These are phyloP conservation scores for Lasioglossum oenotherae DNA, from an alignment of 2,888 invertebrate genomes.

Conservation along the genomic window DNA sequence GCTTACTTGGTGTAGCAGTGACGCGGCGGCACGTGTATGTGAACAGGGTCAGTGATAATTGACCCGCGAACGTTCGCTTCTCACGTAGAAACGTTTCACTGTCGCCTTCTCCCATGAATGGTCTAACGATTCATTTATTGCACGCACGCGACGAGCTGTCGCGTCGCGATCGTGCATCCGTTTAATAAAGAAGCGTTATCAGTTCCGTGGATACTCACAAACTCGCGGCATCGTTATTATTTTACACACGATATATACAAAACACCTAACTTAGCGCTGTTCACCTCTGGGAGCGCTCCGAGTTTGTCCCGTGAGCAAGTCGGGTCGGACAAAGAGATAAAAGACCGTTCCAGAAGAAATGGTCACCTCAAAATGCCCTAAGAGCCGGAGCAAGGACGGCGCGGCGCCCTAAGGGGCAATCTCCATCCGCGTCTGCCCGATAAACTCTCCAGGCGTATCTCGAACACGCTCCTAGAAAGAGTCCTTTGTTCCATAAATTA, in stretches of 20 bases:
- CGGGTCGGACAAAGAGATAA: not conserved
- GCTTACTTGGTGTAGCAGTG: not conserved
- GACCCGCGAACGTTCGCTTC: conserved; percentile 55
- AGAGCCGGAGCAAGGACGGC: not conserved
- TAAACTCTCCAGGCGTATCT: not conserved
- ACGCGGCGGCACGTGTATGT: conserved; percentile 12
- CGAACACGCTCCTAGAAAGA: not conserved
- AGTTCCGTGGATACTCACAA: not conserved
- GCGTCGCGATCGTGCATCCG: not conserved
- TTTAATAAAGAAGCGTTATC: conserved; percentile 19
- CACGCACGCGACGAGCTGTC: not conserved
- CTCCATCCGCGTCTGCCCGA: not conserved
- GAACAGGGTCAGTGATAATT: conserved; percentile 47
- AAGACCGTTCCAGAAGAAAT: not conserved
- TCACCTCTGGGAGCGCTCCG: not conserved
- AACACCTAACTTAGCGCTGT: not conserved
- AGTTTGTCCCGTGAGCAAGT: not conserved
- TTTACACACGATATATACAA: conserved; percentile 49
- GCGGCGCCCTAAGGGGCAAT: not conserved
- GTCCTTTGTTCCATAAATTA: conserved; percentile 1
- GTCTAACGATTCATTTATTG: conserved; percentile 18
- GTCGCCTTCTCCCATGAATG: conserved; percentile 40
- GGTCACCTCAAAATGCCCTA: not conserved
- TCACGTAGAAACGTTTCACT: conserved; percentile 50
- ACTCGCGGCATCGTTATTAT: conserved; percentile 1